phyloP scores from a whole-genome alignment of 30 jellyfish, hydroid and myxozoan species.

The Turritopsis dohrnii region DNA sequence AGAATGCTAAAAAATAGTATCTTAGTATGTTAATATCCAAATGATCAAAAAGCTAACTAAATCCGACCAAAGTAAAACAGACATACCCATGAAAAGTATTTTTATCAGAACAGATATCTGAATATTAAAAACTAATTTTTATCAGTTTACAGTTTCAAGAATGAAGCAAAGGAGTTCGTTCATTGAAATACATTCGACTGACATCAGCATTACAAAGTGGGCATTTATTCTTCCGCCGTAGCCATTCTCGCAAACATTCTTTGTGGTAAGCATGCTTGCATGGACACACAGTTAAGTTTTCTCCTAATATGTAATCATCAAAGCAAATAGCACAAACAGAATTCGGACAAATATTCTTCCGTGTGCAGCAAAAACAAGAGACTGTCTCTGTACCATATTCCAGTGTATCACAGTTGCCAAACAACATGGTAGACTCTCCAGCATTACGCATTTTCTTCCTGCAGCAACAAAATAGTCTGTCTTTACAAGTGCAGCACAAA shows the following conservation, averaged over 20 bases:
- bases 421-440: neutral
- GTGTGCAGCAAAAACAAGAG: slow-evolving; percentile 1
- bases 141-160: too few relatives aligned
- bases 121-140: neutral
- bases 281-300: slow-evolving; percentile 13
- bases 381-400: neutral
- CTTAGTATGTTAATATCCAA: too few relatives aligned
- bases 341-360: neutral
- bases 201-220: slow-evolving; percentile 16
- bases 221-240: slow-evolving; percentile 9
- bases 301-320: slow-evolving; percentile 16
- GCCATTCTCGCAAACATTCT: slow-evolving; percentile 7
- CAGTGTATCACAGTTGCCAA: neutral
- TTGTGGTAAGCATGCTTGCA: slow-evolving; percentile 14
- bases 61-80: too few relatives aligned
- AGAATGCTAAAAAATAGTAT: too few relatives aligned
- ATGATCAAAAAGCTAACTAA: too few relatives aligned
- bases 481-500: neutral
- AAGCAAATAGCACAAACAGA: slow-evolving; percentile 16
- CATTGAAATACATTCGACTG: neutral
- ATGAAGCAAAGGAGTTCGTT: slow-evolving; percentile 1
- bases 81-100: neutral
- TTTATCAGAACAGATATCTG: neutral
- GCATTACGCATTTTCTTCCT: neutral
- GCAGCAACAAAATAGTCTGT: neutral